Percentiles rank a stretch among this genome's conserved stretches.
Evolutionary conservation across 2,797 vertebrate genomes (phyloP).

Genomic region (Dipus sagitta): DNA sequence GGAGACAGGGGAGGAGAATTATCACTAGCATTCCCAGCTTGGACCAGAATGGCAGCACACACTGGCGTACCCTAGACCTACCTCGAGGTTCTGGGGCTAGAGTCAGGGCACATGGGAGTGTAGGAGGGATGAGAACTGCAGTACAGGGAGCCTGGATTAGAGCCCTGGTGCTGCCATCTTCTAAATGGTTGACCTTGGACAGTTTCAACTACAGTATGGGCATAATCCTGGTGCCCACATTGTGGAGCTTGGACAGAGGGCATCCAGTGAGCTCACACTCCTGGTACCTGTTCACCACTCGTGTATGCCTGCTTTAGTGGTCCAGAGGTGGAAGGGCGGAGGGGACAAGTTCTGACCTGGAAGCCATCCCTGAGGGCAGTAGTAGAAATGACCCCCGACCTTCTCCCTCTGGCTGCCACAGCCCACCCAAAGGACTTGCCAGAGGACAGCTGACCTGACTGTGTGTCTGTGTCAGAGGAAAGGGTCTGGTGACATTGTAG

Average conservation of each 20-base stretch:
- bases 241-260: not conserved
- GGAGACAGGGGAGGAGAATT: not conserved
- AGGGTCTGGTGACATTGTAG: not conserved
- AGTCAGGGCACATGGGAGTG: fast-evolving
- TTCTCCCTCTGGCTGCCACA: not conserved
- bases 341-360: not conserved
- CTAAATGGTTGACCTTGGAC: not conserved
- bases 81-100: not conserved
- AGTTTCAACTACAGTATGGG: not conserved
- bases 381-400: not conserved
- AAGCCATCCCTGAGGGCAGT: not conserved
- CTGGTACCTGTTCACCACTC: not conserved
- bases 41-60: not conserved
- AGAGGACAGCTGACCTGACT: not conserved
- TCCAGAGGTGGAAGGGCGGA: not conserved
- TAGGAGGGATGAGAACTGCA: not conserved
- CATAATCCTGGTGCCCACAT: not conserved
- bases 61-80: not conserved
- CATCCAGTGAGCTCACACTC: not conserved
- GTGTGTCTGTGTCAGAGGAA: not conserved
- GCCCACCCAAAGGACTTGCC: not conserved
- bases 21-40: not conserved
- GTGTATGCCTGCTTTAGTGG: not conserved
- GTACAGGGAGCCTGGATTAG: not conserved
- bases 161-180: not conserved